Evolutionary conservation across 2,113 vertebrate species (phyloP), one percentile per base, ranked within the genome.

Genomic region (Aplodontia rufa): DNA sequence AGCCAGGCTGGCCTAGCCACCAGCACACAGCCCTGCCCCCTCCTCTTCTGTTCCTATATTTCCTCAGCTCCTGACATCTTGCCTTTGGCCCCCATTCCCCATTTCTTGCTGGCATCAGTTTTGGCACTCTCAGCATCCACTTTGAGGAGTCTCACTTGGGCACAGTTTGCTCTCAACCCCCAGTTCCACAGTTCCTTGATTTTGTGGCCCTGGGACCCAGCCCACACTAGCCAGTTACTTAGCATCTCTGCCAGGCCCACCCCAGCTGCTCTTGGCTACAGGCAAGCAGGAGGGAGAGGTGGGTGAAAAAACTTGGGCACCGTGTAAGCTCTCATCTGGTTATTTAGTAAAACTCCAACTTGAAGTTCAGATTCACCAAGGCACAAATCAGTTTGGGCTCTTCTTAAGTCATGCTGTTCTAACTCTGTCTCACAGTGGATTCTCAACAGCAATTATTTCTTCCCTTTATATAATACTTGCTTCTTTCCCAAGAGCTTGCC

Each of bases 401-500:
- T 45, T 53, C n/a, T 26, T 9, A 32, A 53, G 47, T 28, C 69
- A 53, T 16, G 30, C 19, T 72, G 35, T 51, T 84, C 58, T 37
- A 47, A 53, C 17, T 53, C 60, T 40, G 24, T 58, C 78, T 82
- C 55, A 3, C 66, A 40, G 30, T 17, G 51, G 37, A 60, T 42
- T 91, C 66, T 42, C 55, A 51, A 26, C 32, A 51, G 49, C 0
- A 37, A 14, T 32, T 40, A 37, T 20, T 40, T 30, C 76, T 84
- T 89, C 40, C 62, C 75, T 71, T 87, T 35, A n/a, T 88, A 14
- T 53, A 53, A 64, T 53, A 53, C 28, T 20, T 84, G 26, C 82
- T 96, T n/a, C n/a, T 51, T 91, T 71, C 94, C 78, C 45, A 83
- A 64, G 45, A 80, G 51, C 32, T 88, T 58, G 49, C 85, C 68